These are phyloP conservation scores for Agonopterix heracliana DNA, from an alignment of 2,888 invertebrate species.

Conservation along the genomic window DNA sequence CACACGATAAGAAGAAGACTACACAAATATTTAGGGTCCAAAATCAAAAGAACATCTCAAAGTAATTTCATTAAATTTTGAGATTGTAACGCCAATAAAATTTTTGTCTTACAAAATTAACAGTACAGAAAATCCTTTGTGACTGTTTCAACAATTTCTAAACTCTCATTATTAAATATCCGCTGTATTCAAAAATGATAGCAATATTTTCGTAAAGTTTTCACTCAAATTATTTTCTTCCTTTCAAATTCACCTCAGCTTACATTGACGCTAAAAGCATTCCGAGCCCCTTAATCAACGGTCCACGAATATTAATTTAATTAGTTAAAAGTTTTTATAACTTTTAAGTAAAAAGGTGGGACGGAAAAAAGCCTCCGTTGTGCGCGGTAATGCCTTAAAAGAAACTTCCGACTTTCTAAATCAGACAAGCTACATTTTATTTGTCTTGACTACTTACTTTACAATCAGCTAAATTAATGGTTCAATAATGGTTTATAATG, in stretches of 20 bases:
- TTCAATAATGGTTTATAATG: neutral
- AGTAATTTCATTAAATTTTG: conserved; percentile 2
- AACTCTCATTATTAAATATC: conserved; percentile 49
- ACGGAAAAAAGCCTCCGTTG: conserved; percentile 37
- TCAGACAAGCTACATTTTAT: conserved; percentile 27
- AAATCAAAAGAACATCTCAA: neutral
- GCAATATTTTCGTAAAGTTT: conserved; percentile 49
- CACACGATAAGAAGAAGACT: too few relatives aligned
- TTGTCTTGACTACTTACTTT: conserved; percentile 28
- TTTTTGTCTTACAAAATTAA: conserved; percentile 24
- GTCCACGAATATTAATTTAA: conserved; percentile 64
- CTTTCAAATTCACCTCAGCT: conserved; percentile 25
- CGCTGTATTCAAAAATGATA: conserved; percentile 42
- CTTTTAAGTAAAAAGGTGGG: conserved; percentile 54
- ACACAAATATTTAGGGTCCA: neutral
- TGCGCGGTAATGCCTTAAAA: conserved; percentile 25
- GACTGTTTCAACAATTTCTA: conserved; percentile 39
- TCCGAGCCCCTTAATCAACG: conserved; percentile 64
- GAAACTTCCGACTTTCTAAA: conserved; percentile 32
- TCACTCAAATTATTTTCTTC: conserved; percentile 43
- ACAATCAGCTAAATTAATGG: conserved; percentile 35
- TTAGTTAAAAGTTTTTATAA: conserved; percentile 62
- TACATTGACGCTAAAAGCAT: conserved; percentile 63
- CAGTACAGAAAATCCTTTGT: conserved; percentile 32
- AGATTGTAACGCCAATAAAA: conserved; percentile 4